A percentile compares a stretch with the other conserved stretches of the same genome.
These are phyloP conservation scores for Micromys minutus DNA, from an alignment of 2,113 vertebrate species.

Conservation along the genomic window DNA sequence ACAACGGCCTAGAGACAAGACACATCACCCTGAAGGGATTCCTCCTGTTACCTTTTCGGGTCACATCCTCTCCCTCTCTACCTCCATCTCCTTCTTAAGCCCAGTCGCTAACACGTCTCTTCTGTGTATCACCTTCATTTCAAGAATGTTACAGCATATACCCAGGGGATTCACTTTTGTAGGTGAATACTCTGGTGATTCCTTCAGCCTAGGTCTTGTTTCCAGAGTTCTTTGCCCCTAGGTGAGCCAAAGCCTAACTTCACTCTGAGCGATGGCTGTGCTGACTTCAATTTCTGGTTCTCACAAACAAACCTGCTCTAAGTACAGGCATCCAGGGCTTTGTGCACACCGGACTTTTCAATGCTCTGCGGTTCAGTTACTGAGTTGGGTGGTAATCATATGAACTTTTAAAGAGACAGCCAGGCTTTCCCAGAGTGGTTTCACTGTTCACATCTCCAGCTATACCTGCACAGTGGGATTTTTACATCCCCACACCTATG, in stretches of 20 bases:
- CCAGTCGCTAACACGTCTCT: no score
- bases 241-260: not conserved
- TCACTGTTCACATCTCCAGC: not conserved
- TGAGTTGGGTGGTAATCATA: no score
- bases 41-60: not conserved
- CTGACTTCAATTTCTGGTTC: not conserved
- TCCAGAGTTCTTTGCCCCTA: not conserved
- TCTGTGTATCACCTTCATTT: not conserved
- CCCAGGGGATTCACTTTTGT: not conserved
- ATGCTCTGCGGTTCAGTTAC: not conserved
- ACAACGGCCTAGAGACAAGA: not conserved
- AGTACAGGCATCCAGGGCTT: no score
- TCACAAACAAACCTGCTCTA: not conserved
- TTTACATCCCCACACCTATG: fast-evolving
- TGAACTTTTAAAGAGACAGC: not conserved
- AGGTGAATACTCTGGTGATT: not conserved
- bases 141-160: not conserved
- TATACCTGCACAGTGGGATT: fast-evolving
- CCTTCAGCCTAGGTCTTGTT: not conserved
- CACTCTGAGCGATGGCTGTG: not conserved
- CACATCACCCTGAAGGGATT: no score
- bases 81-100: no score
- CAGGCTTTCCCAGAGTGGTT: no score
- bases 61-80: not conserved
- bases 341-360: not conserved